A percentile compares a stretch with the other conserved stretches of the same genome.
Conservation (phyloP, 2,888 invertebrate genomes). For the Phaedon cochleariae region DNA sequence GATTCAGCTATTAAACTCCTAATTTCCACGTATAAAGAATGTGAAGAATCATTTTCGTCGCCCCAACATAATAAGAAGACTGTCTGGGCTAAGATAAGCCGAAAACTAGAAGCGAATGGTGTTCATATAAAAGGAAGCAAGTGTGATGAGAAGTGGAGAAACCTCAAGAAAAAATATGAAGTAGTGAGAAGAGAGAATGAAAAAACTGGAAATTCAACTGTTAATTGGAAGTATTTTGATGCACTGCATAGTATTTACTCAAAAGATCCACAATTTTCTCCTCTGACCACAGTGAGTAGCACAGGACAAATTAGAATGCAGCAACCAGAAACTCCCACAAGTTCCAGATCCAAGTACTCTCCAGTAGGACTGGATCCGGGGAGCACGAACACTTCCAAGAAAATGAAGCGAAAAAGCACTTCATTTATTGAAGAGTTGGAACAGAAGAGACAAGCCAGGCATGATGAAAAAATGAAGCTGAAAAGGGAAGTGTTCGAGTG, state of each 20-base stretch:
- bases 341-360: neutral
- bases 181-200: neutral
- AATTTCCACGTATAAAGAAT: constrained; percentile 1
- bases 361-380: neutral
- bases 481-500: constrained; percentile 1
- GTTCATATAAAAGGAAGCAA: neutral
- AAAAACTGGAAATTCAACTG: neutral
- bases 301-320: neutral
- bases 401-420: neutral
- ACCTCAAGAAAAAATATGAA: constrained; percentile 12
- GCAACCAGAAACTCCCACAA: neutral
- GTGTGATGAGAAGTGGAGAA: constrained; percentile 13
- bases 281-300: neutral
- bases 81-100: constrained; percentile 5
- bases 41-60: constrained; percentile 2
- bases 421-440: neutral
- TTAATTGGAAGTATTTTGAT: constrained; percentile 5
- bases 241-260: neutral
- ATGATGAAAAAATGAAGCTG: neutral
- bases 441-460: neutral
- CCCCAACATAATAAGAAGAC: constrained; percentile 6
- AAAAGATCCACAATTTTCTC: constrained; percentile 8
- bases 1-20: neutral
- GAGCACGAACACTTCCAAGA: neutral
- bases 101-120: neutral